Base-by-base conservation (phyloP, 1,140 invertebrate genomes). In the Heliconius eleuchia region DNA sequence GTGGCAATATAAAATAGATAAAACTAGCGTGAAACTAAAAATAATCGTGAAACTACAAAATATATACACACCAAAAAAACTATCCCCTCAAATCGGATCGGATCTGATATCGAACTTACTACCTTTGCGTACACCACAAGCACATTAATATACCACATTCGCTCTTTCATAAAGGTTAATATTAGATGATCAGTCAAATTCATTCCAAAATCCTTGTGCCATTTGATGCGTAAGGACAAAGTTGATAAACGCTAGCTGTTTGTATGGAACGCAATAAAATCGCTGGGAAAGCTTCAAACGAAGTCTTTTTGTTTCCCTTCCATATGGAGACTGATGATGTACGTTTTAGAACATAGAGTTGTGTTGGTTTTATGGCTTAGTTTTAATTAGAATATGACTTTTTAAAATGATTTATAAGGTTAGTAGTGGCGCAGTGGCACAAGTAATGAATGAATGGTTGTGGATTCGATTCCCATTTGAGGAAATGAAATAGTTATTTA, bases 231-330 rank as follows among this genome's bases (percentile, higher is more conserved):
- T 83, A 46, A 76, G 73, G 30, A 46, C 27, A 79, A 77, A 84
- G 71, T 74, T 77, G 76, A 81, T 80, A 78, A 79, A 82, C 78
- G 39, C 55, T 23, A 76, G 74, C 73, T 85, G 79, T 85, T 82
- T 84, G 81, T 81, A 72, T 76, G 76, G 79, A 76, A 81, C 74
- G 84, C 84, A 87, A 87, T 86, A 85, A 84, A 86, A 80, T 82
- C 75, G 55, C 76, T 76, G 42, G 19, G 71, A 76, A 57, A 55
- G 78, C 78, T 73, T 78, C 79, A 84, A 85, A 84, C 86, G 82
- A 84, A 87, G 82, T 84, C 87, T 87, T 88, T 84, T 83, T 82
- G 82, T 86, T 88, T 82, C 78, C 50, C 42, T 77, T 23, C n/a
- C 9, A 11, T 23, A 57, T 37, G 23, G 34, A 77, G 60, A 79